A percentile compares a stretch with the other conserved stretches of the same genome.
These are phyloP conservation scores for Eilema caniola DNA, from an alignment of 2,888 invertebrate genomes.

Conservation along the genomic window DNA sequence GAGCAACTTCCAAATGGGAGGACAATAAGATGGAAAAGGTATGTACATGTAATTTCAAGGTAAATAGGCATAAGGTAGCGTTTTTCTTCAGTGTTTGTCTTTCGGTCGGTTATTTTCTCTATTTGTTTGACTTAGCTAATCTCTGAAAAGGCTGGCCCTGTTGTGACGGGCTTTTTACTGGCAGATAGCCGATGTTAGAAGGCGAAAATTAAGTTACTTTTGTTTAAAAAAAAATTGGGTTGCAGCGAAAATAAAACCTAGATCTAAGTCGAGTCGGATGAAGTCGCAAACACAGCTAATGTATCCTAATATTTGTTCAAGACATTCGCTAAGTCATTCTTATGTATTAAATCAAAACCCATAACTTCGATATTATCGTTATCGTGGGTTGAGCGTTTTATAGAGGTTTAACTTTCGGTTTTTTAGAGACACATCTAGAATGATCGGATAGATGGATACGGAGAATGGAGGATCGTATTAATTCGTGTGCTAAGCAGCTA, in stretches of 20 bases:
- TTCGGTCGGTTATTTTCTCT: too few relatives aligned
- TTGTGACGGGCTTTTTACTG: too few relatives aligned
- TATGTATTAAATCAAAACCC: neutral
- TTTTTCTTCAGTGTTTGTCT: too few relatives aligned
- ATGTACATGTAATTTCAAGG: neutral
- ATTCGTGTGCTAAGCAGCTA: neutral
- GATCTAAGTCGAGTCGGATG: too few relatives aligned
- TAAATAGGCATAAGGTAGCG: too few relatives aligned
- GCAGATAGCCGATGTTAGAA: too few relatives aligned
- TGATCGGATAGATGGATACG: neutral
- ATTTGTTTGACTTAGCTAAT: too few relatives aligned
- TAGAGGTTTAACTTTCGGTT: conserved; percentile 4
- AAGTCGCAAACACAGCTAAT: too few relatives aligned
- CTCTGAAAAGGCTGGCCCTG: too few relatives aligned
- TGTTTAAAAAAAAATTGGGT: too few relatives aligned
- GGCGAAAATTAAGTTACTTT: too few relatives aligned
- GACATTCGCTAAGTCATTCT: neutral
- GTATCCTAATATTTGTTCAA: neutral
- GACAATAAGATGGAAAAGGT: neutral
- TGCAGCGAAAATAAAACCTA: too few relatives aligned
- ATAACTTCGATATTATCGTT: neutral
- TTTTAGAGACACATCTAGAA: neutral
- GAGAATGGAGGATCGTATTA: neutral
- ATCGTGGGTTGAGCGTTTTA: neutral
- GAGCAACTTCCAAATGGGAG: neutral